Conservation (phyloP, 2,797 vertebrate genomes). For the Ceryle rudis region DNA sequence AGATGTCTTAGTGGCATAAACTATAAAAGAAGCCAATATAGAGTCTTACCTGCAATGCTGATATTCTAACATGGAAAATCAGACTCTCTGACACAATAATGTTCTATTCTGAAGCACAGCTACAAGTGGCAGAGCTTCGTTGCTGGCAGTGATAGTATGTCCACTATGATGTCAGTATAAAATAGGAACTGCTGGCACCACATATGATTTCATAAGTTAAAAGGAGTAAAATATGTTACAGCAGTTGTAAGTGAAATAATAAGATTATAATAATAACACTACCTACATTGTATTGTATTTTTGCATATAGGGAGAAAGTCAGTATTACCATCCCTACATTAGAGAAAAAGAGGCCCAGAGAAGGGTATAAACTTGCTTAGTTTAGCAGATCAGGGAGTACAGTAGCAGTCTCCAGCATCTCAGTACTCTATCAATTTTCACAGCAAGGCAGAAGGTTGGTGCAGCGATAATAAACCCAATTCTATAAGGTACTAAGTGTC, state of each 20-base stretch:
- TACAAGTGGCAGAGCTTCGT: not conserved
- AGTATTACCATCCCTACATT: not conserved
- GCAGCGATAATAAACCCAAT: not conserved
- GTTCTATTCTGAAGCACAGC: not conserved
- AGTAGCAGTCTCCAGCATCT: not conserved
- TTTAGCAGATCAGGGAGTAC: not conserved
- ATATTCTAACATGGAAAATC: not conserved
- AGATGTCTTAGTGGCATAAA: not conserved
- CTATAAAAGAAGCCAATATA: not conserved
- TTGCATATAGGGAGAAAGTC: not conserved
- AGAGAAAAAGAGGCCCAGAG: not conserved
- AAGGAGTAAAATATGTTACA: not conserved
- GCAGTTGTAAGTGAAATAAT: not conserved
- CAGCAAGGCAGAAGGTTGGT: not conserved
- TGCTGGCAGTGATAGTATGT: not conserved
- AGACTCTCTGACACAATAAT: not conserved
- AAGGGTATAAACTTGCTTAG: not conserved
- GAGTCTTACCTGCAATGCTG: not conserved
- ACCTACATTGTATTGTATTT: not conserved
- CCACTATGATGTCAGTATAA: not conserved
- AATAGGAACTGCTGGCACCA: not conserved
- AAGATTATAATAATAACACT: not conserved
- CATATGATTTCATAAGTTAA: not conserved
- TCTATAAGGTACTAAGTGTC: not conserved
- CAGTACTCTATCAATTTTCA: not conserved